These are phyloP conservation scores for Bombylius discolor DNA, from an alignment of 2,888 invertebrate species.

Conservation along the genomic window DNA sequence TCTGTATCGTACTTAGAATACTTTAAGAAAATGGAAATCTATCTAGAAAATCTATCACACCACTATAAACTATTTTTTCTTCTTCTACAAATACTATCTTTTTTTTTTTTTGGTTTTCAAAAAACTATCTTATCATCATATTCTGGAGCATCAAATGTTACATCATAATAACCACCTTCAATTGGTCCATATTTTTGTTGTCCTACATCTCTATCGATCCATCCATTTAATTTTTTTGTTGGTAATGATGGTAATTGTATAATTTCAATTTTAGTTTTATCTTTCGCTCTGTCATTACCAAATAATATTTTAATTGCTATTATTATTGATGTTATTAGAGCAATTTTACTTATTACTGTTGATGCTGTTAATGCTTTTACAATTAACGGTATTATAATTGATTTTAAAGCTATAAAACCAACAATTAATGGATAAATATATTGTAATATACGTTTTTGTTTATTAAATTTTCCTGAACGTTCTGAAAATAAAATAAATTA, in stretches of 20 bases:
- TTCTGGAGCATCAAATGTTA: neutral
- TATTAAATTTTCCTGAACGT: slow-evolving; percentile 27
- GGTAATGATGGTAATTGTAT: slow-evolving; percentile 1
- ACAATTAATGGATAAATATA: slow-evolving; percentile 48
- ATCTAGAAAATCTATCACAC: too few species aligned
- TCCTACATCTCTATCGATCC: neutral
- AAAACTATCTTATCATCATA: neutral
- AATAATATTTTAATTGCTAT: slow-evolving; percentile 21
- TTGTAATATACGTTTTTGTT: slow-evolving; percentile 39
- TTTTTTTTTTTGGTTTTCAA: neutral
- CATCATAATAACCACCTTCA: neutral
- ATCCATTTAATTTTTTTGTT: neutral
- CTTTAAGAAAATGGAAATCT: too few species aligned
- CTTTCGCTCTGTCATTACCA: slow-evolving; percentile 21
- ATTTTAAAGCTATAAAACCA: slow-evolving; percentile 51
- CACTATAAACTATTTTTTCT: too few species aligned
- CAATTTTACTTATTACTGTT: slow-evolving; percentile 33
- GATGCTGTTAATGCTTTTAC: slow-evolving; percentile 49
- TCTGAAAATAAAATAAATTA: slow-evolving; percentile 17
- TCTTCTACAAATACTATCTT: too few species aligned
- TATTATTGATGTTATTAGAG: slow-evolving; percentile 25
- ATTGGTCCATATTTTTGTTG: neutral
- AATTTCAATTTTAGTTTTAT: slow-evolving; percentile 3
- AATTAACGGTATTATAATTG: slow-evolving; percentile 51
- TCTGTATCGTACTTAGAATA: too few species aligned